Evolutionary conservation across 1,140 invertebrate genomes (phyloP), one percentile per base, ranked within the genome.

Genomic region (Microplitis mediator): DNA sequence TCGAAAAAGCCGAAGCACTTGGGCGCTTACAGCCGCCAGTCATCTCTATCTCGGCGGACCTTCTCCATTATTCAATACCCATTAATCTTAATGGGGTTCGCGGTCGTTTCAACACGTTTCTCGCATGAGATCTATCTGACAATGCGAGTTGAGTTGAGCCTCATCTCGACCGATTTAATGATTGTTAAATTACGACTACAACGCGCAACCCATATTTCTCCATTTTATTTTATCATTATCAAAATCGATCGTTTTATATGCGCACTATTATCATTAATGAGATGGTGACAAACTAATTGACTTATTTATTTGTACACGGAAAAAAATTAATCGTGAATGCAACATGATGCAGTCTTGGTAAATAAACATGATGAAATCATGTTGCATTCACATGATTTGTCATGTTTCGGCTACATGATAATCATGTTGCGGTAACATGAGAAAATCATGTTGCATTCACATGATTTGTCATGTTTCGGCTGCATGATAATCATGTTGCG

Each of bases 41-140:
- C 66, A 69, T 73, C 58, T 69, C 69, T 75, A 75, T 77, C 73
- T 75, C 66, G 71, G 39, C 61, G 52, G 79, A 69, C 75, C 77
- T 67, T 80, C 77, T 79, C 79, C 75, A 73, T 74, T 77, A 77
- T 79, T 77, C 77, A 80, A 81, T 77, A 81, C 67, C 79, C 80
- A 82, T 82, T 82, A 81, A 81, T 80, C 80, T 81, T 82, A 82
- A 82, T 81, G 79, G 76, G 75, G 75, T 73, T 76, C 74, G 74
- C 78, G 75, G 76, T 78, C 75, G 75, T 71, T 79, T 78, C 75
- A 78, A 76, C 77, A 81, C 76, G 78, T 79, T 81, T 79, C 61
- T 58, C 67, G 32, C 34, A 32, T 45, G 72, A 75, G 71, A 77
- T 74, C 76, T 74, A 73, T 62, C 36, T 69, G 72, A 79, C 79